These are phyloP conservation scores for Rhyacophila evoluta DNA, from an alignment of 2,888 invertebrate species.

Conservation along the genomic window DNA sequence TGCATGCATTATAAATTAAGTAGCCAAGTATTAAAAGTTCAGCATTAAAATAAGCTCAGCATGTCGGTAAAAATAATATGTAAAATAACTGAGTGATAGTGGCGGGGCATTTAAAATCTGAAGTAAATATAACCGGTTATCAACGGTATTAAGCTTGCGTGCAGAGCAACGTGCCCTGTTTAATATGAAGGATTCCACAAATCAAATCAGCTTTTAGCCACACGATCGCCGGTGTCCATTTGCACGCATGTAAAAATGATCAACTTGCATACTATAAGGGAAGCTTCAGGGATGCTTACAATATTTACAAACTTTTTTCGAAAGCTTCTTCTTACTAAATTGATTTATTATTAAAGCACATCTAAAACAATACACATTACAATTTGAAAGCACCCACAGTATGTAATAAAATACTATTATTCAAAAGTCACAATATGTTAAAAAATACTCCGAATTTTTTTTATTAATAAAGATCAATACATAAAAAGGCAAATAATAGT, in stretches of 20 bases:
- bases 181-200: slow-evolving; percentile 10
- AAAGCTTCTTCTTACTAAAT: no score
- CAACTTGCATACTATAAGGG: not conserved
- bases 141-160: not conserved
- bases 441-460: no score
- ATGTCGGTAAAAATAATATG: not conserved
- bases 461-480: no score
- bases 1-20: not conserved
- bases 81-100: not conserved
- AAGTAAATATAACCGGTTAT: not conserved
- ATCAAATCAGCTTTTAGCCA: not conserved
- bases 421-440: no score
- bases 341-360: no score
- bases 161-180: slow-evolving; percentile 6
- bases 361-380: no score
- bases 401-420: no score
- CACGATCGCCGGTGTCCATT: not conserved
- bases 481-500: no score
- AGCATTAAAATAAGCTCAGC: not conserved
- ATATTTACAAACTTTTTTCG: no score
- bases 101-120: not conserved
- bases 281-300: no score
- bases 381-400: no score
- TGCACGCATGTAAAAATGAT: not conserved
- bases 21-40: not conserved